Conservation (phyloP, 2,888 invertebrate genomes). For the Agrotis ipsilon region DNA sequence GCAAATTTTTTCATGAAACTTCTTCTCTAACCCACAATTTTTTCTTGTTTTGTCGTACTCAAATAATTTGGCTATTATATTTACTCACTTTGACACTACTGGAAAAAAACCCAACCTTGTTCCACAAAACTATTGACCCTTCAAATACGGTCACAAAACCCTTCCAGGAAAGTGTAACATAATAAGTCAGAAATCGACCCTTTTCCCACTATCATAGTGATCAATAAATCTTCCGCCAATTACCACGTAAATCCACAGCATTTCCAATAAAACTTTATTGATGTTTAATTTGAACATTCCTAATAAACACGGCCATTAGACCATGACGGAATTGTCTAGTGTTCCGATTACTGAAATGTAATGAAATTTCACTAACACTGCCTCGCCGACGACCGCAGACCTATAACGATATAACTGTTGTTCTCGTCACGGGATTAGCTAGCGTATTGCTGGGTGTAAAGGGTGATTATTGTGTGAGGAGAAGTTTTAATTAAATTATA, state of each 20-base stretch:
- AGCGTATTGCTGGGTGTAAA: constrained; percentile 40
- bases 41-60: too few relatives aligned
- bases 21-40: too few relatives aligned
- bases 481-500: constrained; percentile 72
- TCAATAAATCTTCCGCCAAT: constrained; percentile 24
- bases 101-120: not conserved
- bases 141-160: not conserved
- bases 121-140: not conserved
- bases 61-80: not conserved
- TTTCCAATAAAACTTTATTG: constrained; percentile 52
- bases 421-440: constrained; percentile 42
- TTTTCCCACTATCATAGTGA: not conserved
- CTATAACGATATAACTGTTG: constrained; percentile 61
- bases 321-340: constrained; percentile 70
- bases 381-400: constrained; percentile 46
- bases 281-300: constrained; percentile 66
- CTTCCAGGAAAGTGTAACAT: not conserved
- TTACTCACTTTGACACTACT: not conserved
- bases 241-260: constrained; percentile 14
- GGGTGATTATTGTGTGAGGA: constrained; percentile 48
- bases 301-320: constrained; percentile 70
- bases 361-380: constrained; percentile 74
- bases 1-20: too few relatives aligned
- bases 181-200: not conserved
- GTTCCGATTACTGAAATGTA: constrained; percentile 72